These are phyloP conservation scores for Chydorus sphaericus DNA, from an alignment of 2,888 invertebrate species.

Conservation along the genomic window DNA sequence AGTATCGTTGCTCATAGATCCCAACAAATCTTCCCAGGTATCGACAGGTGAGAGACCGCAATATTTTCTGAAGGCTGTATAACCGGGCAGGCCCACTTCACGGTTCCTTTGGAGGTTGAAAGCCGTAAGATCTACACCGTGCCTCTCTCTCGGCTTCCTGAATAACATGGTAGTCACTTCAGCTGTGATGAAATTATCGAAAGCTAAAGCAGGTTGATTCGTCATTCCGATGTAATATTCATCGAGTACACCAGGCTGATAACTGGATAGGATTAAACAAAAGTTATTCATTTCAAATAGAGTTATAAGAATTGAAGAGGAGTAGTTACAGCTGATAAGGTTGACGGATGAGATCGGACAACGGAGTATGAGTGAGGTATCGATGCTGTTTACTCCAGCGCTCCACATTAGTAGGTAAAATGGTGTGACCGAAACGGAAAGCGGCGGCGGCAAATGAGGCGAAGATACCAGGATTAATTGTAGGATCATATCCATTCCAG, in stretches of 20 bases:
- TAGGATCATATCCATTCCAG: conserved; percentile 69
- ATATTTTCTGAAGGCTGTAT: conserved; percentile 83
- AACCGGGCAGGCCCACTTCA: conserved; percentile 79
- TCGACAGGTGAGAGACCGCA: conserved; percentile 68
- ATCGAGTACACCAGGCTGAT: conserved; percentile 76
- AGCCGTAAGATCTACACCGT: conserved; percentile 79
- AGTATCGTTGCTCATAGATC: conserved; percentile 78
- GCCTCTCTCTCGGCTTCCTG: conserved; percentile 42
- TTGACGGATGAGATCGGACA: conserved; percentile 73
- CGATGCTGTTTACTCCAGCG: conserved; percentile 91
- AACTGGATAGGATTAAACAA: too few relatives aligned
- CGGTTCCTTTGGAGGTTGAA: conserved; percentile 87
- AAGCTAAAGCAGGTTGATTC: conserved; percentile 87
- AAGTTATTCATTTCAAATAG: too few relatives aligned
- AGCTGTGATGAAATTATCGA: conserved; percentile 81
- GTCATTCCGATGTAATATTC: conserved; percentile 84
- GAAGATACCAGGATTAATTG: conserved; percentile 73
- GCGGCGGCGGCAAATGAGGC: conserved; percentile 84
- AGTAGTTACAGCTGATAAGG: conserved; percentile 84
- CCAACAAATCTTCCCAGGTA: conserved; percentile 63
- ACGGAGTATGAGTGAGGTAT: conserved; percentile 75
- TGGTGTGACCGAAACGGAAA: conserved; percentile 79
- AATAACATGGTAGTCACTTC: conserved; percentile 73
- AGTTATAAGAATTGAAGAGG: too few relatives aligned
- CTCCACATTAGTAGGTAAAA: conserved; percentile 77